These are phyloP conservation scores for Halocaridina rubra DNA, from an alignment of 2,888 invertebrate genomes.

Conservation along the genomic window DNA sequence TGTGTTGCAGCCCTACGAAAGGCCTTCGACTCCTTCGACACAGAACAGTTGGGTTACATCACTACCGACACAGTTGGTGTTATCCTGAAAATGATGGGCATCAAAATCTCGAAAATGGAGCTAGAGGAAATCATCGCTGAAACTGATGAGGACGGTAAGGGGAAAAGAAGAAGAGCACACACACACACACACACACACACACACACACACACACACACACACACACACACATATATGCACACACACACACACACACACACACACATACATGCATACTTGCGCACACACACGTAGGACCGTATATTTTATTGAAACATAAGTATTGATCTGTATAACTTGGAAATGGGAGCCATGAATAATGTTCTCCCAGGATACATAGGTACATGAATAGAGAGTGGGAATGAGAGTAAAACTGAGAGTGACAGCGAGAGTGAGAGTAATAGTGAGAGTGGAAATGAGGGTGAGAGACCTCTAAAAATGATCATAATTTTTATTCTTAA, in stretches of 20 bases:
- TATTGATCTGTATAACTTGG: too few relatives aligned
- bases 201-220: neutral
- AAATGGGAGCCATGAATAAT: too few relatives aligned
- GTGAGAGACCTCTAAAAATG: too few relatives aligned
- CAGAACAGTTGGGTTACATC: slow-evolving; percentile 79
- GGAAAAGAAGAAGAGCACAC: neutral
- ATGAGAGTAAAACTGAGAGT: too few relatives aligned
- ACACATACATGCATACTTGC: neutral
- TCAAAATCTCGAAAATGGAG: slow-evolving; percentile 76
- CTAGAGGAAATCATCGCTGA: slow-evolving; percentile 60
- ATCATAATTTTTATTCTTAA: too few relatives aligned
- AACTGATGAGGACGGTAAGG: slow-evolving; percentile 62
- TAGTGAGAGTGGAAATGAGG: too few relatives aligned
- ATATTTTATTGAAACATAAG: too few relatives aligned
- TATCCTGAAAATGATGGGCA: slow-evolving; percentile 95
- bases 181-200: neutral
- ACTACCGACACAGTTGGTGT: slow-evolving; percentile 95
- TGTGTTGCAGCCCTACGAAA: slow-evolving; percentile 55
- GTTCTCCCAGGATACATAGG: too few relatives aligned
- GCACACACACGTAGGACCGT: too few relatives aligned
- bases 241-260: neutral
- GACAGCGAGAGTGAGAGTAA: too few relatives aligned
- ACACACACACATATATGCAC: neutral
- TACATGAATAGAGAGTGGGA: too few relatives aligned
- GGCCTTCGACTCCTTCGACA: slow-evolving; percentile 63